Percentiles rank a stretch among this genome's conserved stretches.
phyloP scores from a whole-genome alignment of 2,113 vertebrate species.

The Percopsis transmontana region DNA sequence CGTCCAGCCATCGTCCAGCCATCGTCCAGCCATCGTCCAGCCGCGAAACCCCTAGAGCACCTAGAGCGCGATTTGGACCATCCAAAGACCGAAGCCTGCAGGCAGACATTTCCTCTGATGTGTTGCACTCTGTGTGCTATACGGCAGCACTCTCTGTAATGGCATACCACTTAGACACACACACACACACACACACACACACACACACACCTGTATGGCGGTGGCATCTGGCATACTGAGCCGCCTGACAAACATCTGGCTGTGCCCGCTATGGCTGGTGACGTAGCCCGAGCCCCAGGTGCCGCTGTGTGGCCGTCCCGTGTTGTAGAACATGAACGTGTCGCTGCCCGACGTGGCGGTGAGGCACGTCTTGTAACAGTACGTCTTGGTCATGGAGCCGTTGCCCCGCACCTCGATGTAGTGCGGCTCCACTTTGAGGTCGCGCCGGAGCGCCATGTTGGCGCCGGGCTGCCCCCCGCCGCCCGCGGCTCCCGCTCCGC shows the following conservation, averaged over 20 bases:
- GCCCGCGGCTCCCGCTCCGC: background rate
- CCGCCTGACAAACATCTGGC: conserved; percentile 90
- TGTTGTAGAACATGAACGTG: conserved; percentile 99
- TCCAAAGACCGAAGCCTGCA: background rate
- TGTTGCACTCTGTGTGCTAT: conserved; percentile 1
- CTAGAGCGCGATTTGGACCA: conserved; percentile 19
- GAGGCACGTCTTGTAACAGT: conserved; percentile 96
- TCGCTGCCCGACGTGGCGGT: conserved; percentile 95
- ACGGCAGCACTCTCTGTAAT: conserved; percentile 6
- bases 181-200: conserved; percentile 31
- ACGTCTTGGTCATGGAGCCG: conserved; percentile 95
- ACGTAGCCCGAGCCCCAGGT: conserved; percentile 88
- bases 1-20: no score
- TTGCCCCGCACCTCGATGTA: conserved; percentile 96
- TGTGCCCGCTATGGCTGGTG: conserved; percentile 91
- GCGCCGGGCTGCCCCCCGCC: conserved; percentile 77
- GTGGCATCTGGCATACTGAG: conserved; percentile 86
- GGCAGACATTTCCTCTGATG: conserved; percentile 7
- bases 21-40: conserved; percentile 30
- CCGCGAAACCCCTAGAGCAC: conserved; percentile 27
- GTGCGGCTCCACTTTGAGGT: conserved; percentile 92
- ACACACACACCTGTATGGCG: conserved; percentile 77
- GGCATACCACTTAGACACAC: background rate
- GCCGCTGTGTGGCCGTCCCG: conserved; percentile 87
- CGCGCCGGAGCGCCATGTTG: conserved; percentile 84